Evolutionary conservation across 1,140 invertebrate genomes (phyloP).

Genomic region (Ruditapes philippinarum): DNA sequence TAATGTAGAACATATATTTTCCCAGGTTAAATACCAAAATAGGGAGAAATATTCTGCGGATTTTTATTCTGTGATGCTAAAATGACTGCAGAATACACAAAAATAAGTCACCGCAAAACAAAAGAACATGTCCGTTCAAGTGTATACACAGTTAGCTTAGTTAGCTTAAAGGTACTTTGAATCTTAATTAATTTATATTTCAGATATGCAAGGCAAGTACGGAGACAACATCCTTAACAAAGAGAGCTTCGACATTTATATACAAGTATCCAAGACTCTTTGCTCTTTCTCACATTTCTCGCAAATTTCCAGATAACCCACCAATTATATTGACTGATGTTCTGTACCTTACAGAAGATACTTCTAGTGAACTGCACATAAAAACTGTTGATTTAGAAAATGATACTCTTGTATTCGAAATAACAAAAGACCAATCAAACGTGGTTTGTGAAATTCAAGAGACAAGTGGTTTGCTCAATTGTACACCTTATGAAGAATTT

Average conservation of each 20-base stretch:
- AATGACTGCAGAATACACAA: too few relatives aligned
- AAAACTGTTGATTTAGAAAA: constrained; percentile 28
- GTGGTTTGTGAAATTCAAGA: background rate
- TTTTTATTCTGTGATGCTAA: too few relatives aligned
- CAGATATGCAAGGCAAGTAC: background rate
- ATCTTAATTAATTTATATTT: too few relatives aligned
- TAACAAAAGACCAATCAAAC: background rate
- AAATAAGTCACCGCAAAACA: too few relatives aligned
- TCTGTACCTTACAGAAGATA: background rate
- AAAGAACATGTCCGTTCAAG: too few relatives aligned
- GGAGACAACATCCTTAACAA: background rate
- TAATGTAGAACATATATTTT: too few relatives aligned
- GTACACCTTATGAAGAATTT: background rate
- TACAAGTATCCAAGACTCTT: background rate
- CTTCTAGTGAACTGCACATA: background rate
- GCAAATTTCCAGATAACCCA: constrained; percentile 14
- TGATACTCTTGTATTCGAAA: constrained; percentile 3
- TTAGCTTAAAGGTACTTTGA: too few relatives aligned
- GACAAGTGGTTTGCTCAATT: background rate
- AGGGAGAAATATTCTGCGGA: too few relatives aligned
- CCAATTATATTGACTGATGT: constrained; percentile 18
- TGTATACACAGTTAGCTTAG: too few relatives aligned
- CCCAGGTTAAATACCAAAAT: too few relatives aligned
- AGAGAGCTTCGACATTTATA: background rate
- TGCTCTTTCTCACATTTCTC: background rate